Percentiles rank a stretch among this genome's conserved stretches.
Conservation (phyloP, 2,888 invertebrate species). For the Dynastes tityus region DNA sequence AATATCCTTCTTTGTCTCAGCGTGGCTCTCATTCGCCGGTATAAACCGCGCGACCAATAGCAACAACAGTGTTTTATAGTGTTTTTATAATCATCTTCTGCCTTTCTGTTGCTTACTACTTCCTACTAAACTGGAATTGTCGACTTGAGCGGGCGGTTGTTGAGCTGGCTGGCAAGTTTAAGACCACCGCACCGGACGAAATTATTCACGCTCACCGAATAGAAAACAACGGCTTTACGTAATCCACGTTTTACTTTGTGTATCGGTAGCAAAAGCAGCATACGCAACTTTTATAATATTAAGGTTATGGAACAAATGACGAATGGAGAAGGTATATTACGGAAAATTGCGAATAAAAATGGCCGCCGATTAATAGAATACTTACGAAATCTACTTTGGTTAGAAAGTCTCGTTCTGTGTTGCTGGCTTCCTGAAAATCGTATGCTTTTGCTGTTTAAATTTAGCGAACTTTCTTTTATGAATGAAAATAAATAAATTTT, state of each 20-base stretch:
- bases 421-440: neutral
- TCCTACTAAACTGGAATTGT: slow-evolving; percentile 33
- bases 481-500: no score
- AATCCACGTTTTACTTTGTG: neutral
- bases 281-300: neutral
- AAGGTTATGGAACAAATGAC: no score
- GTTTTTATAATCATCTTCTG: slow-evolving; percentile 33
- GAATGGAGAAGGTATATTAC: no score
- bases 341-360: neutral
- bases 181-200: slow-evolving; percentile 7
- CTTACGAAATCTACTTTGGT: neutral
- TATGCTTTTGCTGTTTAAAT: neutral
- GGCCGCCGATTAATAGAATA: neutral
- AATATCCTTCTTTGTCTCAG: slow-evolving; percentile 10
- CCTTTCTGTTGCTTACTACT: slow-evolving; percentile 26
- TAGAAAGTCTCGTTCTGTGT: neutral
- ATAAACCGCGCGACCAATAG: slow-evolving; percentile 19
- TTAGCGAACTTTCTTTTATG: no score
- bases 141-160: slow-evolving; percentile 8
- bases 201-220: slow-evolving; percentile 8
- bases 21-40: slow-evolving; percentile 12
- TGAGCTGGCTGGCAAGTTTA: slow-evolving; percentile 9
- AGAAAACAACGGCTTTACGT: neutral
- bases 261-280: neutral
- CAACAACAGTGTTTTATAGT: slow-evolving; percentile 33